Evolutionary conservation across 2,888 invertebrate genomes (phyloP), one percentile per base, ranked within the genome.

Genomic region (Agonopterix heracliana): DNA sequence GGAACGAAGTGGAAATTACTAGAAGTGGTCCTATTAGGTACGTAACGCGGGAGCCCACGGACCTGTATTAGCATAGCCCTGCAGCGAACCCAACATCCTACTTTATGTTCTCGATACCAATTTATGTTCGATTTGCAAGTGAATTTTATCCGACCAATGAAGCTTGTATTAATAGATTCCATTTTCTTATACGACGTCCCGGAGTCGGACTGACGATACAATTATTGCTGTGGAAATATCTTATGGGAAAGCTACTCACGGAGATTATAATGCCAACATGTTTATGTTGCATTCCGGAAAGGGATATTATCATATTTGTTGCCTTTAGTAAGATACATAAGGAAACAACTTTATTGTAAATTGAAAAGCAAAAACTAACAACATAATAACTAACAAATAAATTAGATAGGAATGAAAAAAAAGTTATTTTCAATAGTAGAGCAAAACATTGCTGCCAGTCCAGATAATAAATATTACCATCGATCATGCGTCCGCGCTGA

Each of bases 1-100:
- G 74, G 72, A 78, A 79, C 72, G 67, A 75, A 76, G 71, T 78
- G 73, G 75, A 78, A 75, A 79, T 80, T 71, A 73, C 73, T 74
- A 71, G 74, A 71, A 78, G 77, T 73, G 68, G 78, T 68, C 61
- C 78, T 66, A 82, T 81, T 81, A 81, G 51, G 66, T 64, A 76
- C 78, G 83, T 83, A 83, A 78, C 79, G 66, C 81, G 68, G 83
- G 68, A 81, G 82, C 81, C 51, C 54, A 57, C 60, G 59, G 50
- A 40, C 50, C 51, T 45, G 52, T 58, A 77, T 78, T 80, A 74
- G 66, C 79, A 78, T 78, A 71, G 70, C 57, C 71, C 72, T 54
- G 57, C 50, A 52, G 41, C 26, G 26, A 26, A 26, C 50, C 57
- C 50, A 44, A 60, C 61, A 63, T 68, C 17, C 46, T 52, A 51